These are phyloP conservation scores for Parotocinclus haroldoi DNA, from an alignment of 2,797 vertebrate species.

Conservation along the genomic window DNA sequence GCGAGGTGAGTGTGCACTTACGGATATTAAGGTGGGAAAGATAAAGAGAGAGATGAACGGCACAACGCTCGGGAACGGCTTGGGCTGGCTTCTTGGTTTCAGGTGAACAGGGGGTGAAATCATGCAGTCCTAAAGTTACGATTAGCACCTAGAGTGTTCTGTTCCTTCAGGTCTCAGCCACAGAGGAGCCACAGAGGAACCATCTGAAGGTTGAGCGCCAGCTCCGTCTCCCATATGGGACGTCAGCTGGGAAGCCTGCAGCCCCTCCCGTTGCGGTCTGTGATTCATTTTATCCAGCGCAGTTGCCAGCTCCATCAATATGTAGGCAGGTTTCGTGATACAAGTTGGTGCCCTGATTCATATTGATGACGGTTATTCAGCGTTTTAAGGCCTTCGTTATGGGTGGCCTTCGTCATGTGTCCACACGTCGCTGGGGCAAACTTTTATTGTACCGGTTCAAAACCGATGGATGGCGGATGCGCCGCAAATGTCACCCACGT, in stretches of 20 bases:
- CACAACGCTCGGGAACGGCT: no score
- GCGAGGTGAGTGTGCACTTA: no score
- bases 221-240: conserved; percentile 24
- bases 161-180: no score
- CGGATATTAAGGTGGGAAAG: no score
- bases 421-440: not conserved
- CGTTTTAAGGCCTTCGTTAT: no score
- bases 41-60: no score
- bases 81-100: no score
- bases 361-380: conserved; percentile 3
- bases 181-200: conserved; percentile 21
- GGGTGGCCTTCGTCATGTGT: not conserved
- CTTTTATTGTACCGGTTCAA: not conserved
- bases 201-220: conserved; percentile 36
- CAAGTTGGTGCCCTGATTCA: conserved; percentile 34
- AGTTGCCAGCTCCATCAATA: conserved; percentile 36
- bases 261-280: conserved; percentile 22
- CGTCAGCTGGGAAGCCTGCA: conserved; percentile 5
- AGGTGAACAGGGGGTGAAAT: no score
- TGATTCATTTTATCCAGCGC: conserved; percentile 35
- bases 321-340: conserved; percentile 28
- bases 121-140: no score
- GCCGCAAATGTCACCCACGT: not conserved
- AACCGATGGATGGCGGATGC: not conserved
- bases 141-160: no score